Evolutionary conservation across 2,113 vertebrate species (phyloP).

Genomic region (Prietella phreatophila): DNA sequence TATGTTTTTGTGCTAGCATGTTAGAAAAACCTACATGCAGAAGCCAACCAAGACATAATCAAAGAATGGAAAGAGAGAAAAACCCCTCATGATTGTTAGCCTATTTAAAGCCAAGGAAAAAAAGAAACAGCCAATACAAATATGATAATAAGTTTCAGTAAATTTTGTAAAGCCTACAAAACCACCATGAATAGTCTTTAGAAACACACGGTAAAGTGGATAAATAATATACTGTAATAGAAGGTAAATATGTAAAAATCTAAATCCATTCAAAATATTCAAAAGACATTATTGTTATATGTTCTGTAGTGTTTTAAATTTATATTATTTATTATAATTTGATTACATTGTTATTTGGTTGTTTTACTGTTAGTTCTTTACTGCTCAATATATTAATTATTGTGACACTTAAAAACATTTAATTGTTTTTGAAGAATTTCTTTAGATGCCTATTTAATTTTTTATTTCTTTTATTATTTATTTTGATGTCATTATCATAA

Average conservation of each 20-base stretch:
- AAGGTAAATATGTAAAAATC: background rate
- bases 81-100: background rate
- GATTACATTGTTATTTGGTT: background rate
- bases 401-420: background rate
- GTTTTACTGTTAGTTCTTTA: background rate
- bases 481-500: background rate
- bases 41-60: background rate
- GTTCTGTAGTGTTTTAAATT: background rate
- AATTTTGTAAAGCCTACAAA: background rate
- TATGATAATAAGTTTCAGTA: background rate
- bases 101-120: background rate
- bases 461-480: background rate
- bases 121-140: background rate
- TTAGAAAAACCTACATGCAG: background rate
- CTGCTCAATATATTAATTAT: background rate
- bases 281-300: background rate
- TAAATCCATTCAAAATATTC: background rate
- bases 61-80: background rate
- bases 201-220: background rate
- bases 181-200: background rate
- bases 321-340: background rate
- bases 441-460: background rate
- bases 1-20: background rate
- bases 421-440: background rate
- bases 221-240: background rate